Base-by-base conservation (phyloP, 2,888 invertebrate genomes). In the Halictus quadricinctus region DNA sequence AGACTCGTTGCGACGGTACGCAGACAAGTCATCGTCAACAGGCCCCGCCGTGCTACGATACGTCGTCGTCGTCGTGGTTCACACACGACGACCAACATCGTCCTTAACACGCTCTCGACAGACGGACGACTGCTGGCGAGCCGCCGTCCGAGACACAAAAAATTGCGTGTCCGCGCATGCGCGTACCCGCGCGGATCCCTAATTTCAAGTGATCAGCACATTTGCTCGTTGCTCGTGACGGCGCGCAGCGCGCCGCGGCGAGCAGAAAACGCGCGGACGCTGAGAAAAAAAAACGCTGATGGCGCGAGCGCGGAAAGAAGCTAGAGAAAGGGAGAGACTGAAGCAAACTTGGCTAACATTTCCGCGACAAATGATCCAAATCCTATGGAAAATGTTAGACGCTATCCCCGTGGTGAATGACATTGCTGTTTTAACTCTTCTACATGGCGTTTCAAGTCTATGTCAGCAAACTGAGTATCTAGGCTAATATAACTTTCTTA, bases 141-240 rank as follows among this genome's bases (percentile, higher is more conserved):
- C 81, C 81, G 82, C 80, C 76, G 82, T 79, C 25, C 76, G 70
- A 76, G 80, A 80, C 83, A 80, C 83, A 87, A 88, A 88, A 86
- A 87, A 83, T 83, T 74, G 66, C 72, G 76, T 58, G 58, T 12
- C 66, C 18, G 88, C 91, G 91, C 91, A 90, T 88, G 91, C 91
- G 90, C 88, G 48, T 66, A n/a, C 64, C 54, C 72, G 70, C 87
- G 78, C 79, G 78, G 64, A 69, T 85, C 85, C 84, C 86, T 76
- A 88, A 88, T 88, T 88, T 86, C 88, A 81, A 86, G 86, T 36
- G 86, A 86, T 84, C 86, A 79, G 80, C 80, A 84, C 83, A 70
- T 75, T 85, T 83, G 83, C 60, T 50, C 60, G 81, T 72, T 79
- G 46, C 29, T 80, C 81, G 66, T 50, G 41, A 70, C 77, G 66